phyloP scores from a whole-genome alignment of 2,888 invertebrate species.

The Crioceris asparagi region DNA sequence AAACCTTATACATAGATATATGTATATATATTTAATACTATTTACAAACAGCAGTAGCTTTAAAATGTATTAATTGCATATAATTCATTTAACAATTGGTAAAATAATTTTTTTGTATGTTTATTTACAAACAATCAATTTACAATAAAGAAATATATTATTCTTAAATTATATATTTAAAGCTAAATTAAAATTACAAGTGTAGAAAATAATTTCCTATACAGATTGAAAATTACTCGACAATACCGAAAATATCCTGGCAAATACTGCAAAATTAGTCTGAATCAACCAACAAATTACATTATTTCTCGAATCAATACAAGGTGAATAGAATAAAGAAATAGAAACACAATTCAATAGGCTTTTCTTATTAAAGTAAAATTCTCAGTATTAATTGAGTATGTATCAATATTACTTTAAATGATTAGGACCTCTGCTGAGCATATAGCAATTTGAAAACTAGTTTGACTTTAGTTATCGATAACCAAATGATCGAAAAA shows the following conservation, averaged over 20 bases:
- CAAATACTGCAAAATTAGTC: not conserved
- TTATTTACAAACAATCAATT: conserved; percentile 6
- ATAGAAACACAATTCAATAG: conserved; percentile 5
- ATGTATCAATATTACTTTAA: no score
- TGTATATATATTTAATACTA: conserved; percentile 25
- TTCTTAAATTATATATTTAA: conserved; percentile 1
- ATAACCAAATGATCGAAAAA: no score
- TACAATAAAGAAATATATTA: conserved; percentile 7
- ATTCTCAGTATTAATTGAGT: no score
- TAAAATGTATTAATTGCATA: no score
- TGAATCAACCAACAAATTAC: not conserved
- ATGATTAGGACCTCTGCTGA: no score
- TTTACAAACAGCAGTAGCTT: conserved; percentile 21
- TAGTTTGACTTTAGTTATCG: no score
- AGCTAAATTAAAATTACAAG: conserved; percentile 5
- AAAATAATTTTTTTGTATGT: conserved; percentile 2
- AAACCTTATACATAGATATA: conserved; percentile 21
- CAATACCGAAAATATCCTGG: no score
- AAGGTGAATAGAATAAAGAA: not conserved
- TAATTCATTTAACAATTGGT: not conserved
- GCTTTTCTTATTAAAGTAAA: no score
- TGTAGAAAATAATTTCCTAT: no score
- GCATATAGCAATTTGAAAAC: no score
- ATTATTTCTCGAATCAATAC: not conserved
- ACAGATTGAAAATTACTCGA: no score